phyloP scores from a whole-genome alignment of 2,888 invertebrate species.

The Autographa gamma region DNA sequence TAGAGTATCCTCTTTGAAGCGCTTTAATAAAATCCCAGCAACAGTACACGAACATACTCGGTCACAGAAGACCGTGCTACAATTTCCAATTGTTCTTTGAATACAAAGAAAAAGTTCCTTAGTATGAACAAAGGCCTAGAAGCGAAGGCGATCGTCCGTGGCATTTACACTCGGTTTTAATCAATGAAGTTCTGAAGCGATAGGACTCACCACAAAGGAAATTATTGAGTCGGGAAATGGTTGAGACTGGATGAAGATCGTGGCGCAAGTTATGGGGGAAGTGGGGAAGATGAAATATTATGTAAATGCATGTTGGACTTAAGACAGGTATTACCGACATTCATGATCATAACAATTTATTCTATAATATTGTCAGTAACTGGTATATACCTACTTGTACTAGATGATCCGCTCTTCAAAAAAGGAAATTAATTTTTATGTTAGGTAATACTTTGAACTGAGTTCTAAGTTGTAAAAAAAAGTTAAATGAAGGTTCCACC shows the following conservation, averaged over 20 bases:
- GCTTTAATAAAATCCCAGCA: constrained; percentile 33
- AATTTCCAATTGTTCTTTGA: constrained; percentile 58
- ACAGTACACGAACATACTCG: constrained; percentile 20
- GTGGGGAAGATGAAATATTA: neutral
- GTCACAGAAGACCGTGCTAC: constrained; percentile 48
- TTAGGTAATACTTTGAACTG: too few species aligned
- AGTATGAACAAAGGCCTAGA: constrained; percentile 69
- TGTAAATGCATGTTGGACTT: neutral
- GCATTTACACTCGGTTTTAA: constrained; percentile 83
- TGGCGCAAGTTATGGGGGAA: constrained; percentile 62
- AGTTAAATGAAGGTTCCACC: too few species aligned
- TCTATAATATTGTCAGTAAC: too few species aligned
- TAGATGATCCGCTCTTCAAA: too few species aligned
- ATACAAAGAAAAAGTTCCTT: constrained; percentile 71
- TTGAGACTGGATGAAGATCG: constrained; percentile 62
- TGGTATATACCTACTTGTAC: too few species aligned
- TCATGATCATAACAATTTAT: too few species aligned
- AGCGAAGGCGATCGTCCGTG: constrained; percentile 67
- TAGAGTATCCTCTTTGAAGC: neutral
- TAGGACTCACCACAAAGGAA: constrained; percentile 81
- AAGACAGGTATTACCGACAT: too few species aligned
- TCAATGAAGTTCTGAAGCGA: constrained; percentile 84
- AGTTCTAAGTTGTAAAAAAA: too few species aligned
- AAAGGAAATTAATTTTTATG: too few species aligned
- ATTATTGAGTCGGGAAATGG: constrained; percentile 80